Evolutionary conservation across 2,888 invertebrate species (phyloP).

Genomic region (Neoitamus cyanurus): DNA sequence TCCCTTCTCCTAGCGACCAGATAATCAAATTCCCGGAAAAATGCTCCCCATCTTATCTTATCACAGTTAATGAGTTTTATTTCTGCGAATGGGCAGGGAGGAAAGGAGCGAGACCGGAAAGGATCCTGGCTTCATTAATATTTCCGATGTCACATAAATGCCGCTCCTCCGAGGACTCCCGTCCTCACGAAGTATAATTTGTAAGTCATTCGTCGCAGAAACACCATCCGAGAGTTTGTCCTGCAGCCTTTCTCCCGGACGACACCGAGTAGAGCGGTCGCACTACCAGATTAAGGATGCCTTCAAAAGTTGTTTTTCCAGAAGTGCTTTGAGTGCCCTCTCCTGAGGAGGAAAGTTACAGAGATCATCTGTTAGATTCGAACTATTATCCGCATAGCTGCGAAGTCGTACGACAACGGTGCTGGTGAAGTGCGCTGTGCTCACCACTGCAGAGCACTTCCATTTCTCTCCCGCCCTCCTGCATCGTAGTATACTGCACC

Average conservation of each 20-base stretch:
- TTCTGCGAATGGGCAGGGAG: background rate
- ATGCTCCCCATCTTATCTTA: background rate
- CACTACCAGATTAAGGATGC: background rate
- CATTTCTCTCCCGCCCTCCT: background rate
- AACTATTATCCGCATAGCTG: constrained; percentile 16
- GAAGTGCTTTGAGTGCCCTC: background rate
- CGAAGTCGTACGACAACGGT: background rate
- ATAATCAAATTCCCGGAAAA: background rate
- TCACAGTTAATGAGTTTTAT: background rate
- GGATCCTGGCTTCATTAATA: background rate
- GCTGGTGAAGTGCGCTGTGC: background rate
- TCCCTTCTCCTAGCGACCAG: background rate
- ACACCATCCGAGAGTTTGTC: background rate
- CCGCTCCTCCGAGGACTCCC: background rate
- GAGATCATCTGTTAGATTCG: constrained; percentile 37
- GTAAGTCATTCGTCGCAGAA: background rate
- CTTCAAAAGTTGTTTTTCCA: background rate
- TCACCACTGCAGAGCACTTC: background rate
- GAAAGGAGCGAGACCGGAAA: too few species aligned
- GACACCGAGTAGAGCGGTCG: background rate
- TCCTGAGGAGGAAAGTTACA: constrained; percentile 16
- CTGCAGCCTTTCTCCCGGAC: background rate
- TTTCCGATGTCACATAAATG: background rate
- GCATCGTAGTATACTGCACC: background rate
- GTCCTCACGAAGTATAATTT: background rate